Conservation (phyloP, 2,888 invertebrate species). For the Drosophila mercatorum region DNA sequence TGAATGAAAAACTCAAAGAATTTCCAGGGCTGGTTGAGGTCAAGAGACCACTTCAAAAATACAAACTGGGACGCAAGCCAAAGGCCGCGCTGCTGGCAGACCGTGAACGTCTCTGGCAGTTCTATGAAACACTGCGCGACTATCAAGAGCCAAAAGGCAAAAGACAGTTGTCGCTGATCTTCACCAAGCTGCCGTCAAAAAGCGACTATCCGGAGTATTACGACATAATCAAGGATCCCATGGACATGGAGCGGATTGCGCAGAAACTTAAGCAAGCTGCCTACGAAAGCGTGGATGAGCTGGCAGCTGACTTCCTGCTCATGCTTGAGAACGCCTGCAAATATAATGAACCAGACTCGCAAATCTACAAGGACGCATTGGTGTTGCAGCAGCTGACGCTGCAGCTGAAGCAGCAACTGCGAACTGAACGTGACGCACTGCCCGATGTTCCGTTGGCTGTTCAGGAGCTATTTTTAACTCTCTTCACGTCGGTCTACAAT, state of each 20-base stretch:
- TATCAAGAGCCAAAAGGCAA: conserved; percentile 93
- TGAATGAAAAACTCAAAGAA: conserved; percentile 93
- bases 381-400: conserved; percentile 95
- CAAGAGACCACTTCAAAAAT: conserved; percentile 78
- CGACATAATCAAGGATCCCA: conserved; percentile 97
- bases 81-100: conserved; percentile 87
- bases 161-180: conserved; percentile 96
- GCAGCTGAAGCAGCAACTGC: conserved; percentile 95
- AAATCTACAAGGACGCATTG: conserved; percentile 98
- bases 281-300: conserved; percentile 93
- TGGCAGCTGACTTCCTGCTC: conserved; percentile 94
- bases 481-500: conserved; percentile 97
- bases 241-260: conserved; percentile 97
- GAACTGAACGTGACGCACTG: conserved; percentile 89
- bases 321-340: conserved; percentile 99
- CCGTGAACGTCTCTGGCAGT: conserved; percentile 92
- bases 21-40: conserved; percentile 87
- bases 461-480: conserved; percentile 94
- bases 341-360: conserved; percentile 98
- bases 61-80: conserved; percentile 73
- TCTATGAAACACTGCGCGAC: conserved; percentile 96
- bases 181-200: conserved; percentile 97
- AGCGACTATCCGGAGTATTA: conserved; percentile 98
- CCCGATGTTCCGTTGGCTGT: conserved; percentile 96
- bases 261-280: conserved; percentile 91